phyloP scores from a whole-genome alignment of 92 coral and sea anemone genomes.

The Porites lobata region DNA sequence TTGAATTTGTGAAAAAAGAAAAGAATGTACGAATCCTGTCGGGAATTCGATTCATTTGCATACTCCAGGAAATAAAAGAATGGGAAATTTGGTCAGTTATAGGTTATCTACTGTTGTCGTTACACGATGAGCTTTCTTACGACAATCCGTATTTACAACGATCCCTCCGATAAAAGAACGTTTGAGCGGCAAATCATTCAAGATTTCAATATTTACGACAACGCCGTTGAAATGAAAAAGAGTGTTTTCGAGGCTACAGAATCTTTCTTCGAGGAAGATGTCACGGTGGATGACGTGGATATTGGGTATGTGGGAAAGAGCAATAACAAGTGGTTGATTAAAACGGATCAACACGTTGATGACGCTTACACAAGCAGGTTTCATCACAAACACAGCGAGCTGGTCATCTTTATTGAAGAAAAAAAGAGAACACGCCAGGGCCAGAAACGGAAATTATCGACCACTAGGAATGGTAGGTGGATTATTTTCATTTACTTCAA shows the following conservation, averaged over 20 bases:
- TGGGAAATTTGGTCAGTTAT: too few species aligned
- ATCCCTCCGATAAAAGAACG: too few species aligned
- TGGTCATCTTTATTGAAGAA: not conserved
- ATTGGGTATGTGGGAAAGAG: slow-evolving; percentile 6
- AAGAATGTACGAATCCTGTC: not conserved
- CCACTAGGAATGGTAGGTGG: not conserved
- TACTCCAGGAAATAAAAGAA: not conserved
- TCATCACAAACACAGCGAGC: not conserved
- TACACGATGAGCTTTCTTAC: too few species aligned
- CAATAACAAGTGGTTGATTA: not conserved
- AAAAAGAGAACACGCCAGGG: not conserved
- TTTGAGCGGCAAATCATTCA: too few species aligned
- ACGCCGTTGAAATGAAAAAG: not conserved
- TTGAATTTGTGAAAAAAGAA: not conserved
- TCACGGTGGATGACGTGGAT: not conserved
- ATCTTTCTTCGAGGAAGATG: not conserved
- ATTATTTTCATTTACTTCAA: not conserved
- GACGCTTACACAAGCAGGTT: not conserved
- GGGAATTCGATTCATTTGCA: not conserved
- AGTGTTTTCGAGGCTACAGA: not conserved
- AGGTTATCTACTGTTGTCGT: too few species aligned
- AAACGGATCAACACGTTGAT: not conserved
- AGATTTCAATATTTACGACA: not conserved
- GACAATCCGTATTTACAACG: too few species aligned
- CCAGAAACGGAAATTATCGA: not conserved